A percentile compares a stretch with the other conserved stretches of the same genome.
phyloP scores from a whole-genome alignment of 2,113 vertebrate species.

The Isichthys henryi region DNA sequence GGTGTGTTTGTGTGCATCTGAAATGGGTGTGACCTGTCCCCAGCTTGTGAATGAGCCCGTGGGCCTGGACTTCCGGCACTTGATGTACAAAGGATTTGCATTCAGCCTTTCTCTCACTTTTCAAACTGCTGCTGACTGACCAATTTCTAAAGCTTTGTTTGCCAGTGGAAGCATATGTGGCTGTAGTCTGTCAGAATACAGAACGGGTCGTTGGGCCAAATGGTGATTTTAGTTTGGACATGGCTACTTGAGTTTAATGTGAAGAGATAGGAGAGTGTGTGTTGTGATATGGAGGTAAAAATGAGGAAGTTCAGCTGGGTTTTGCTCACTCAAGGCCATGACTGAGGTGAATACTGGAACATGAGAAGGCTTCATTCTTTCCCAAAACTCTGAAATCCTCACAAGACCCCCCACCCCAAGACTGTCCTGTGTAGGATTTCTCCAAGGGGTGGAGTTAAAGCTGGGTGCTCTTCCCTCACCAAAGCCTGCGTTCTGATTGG shows the following conservation, averaged over 20 bases:
- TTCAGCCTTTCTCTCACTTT: not conserved
- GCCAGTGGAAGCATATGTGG: not conserved
- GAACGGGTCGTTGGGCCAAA: not conserved
- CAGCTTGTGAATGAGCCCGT: not conserved
- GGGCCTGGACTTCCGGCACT: not conserved
- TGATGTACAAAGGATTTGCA: not conserved
- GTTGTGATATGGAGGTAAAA: not conserved
- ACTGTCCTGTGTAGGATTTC: not conserved
- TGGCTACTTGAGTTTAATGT: not conserved
- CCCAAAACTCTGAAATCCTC: not conserved
- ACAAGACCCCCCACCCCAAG: not conserved
- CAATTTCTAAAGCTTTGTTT: not conserved
- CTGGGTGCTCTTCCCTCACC: constrained; percentile 39
- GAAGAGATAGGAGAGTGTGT: not conserved
- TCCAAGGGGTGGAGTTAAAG: not conserved
- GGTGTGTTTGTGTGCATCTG: not conserved
- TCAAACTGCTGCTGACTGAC: not conserved
- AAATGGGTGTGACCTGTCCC: not conserved
- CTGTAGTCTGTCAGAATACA: not conserved
- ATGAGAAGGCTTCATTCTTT: not conserved
- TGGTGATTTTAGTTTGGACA: not conserved
- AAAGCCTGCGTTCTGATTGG: constrained; percentile 65
- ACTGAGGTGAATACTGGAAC: not conserved
- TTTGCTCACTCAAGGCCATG: not conserved
- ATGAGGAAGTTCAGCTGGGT: too few relatives aligned